phyloP scores from a whole-genome alignment of 2,888 invertebrate genomes.

The Auanema freiburgensis region DNA sequence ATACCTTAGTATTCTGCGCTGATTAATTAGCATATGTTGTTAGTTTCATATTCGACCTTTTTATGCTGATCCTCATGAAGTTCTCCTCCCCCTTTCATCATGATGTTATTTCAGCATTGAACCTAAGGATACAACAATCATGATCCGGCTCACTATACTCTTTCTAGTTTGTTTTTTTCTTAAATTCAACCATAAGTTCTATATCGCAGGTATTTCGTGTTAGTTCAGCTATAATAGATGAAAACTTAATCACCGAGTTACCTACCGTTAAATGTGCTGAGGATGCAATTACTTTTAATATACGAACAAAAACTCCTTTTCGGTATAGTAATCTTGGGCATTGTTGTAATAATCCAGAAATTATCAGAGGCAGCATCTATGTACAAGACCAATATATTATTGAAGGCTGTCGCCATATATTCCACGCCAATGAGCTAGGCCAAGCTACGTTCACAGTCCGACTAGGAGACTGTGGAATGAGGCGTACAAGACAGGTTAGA shows the following conservation, averaged over 20 bases:
- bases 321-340: slow-evolving; percentile 22
- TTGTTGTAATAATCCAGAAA: neutral
- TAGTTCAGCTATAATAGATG: slow-evolving; percentile 8
- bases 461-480: slow-evolving; percentile 61
- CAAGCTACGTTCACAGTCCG: slow-evolving; percentile 47
- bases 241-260: slow-evolving; percentile 47
- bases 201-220: too few species aligned
- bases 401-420: slow-evolving; percentile 50
- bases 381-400: slow-evolving; percentile 53
- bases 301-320: slow-evolving; percentile 46
- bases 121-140: too few species aligned
- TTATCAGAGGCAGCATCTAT: slow-evolving; percentile 59
- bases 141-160: too few species aligned
- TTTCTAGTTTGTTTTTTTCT: too few species aligned
- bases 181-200: too few species aligned
- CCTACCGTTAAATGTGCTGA: slow-evolving; percentile 50
- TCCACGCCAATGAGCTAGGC: slow-evolving; percentile 41
- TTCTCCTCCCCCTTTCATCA: too few species aligned
- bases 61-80: too few species aligned
- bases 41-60: too few species aligned
- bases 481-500: slow-evolving; percentile 47
- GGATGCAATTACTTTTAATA: slow-evolving; percentile 43
- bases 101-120: too few species aligned
- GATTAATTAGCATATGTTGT: too few species aligned
- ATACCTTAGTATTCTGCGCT: too few species aligned